phyloP scores from a whole-genome alignment of 2,888 invertebrate species.

The Eilema depressum region DNA sequence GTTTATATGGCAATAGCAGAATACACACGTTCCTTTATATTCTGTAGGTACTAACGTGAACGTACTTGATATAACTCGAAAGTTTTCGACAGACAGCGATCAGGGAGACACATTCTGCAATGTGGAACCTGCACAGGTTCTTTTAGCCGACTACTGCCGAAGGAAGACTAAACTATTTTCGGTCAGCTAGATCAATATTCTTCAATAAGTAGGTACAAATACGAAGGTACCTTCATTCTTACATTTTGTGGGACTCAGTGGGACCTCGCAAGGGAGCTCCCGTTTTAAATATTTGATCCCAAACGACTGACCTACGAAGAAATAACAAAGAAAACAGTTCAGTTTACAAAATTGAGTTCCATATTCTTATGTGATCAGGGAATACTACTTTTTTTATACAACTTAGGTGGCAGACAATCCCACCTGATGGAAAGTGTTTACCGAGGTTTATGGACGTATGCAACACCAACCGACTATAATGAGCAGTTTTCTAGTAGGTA shows the following conservation, averaged over 20 bases:
- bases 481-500: too few species aligned
- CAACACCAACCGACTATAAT: too few species aligned
- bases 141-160: too few species aligned
- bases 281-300: slow-evolving; percentile 40
- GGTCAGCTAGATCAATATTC: neutral
- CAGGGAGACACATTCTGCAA: neutral
- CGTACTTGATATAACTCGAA: slow-evolving; percentile 13
- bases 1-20: slow-evolving; percentile 19
- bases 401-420: too few species aligned
- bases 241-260: slow-evolving; percentile 2
- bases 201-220: slow-evolving; percentile 8
- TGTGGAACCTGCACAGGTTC: neutral
- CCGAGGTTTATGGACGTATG: too few species aligned
- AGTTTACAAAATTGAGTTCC: slow-evolving; percentile 28
- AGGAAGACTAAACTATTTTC: too few species aligned
- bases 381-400: neutral
- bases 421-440: too few species aligned
- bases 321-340: slow-evolving; percentile 32
- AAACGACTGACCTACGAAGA: slow-evolving; percentile 19
- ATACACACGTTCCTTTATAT: slow-evolving; percentile 24
- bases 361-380: slow-evolving; percentile 9
- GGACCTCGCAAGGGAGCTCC: neutral
- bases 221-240: slow-evolving; percentile 5
- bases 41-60: slow-evolving; percentile 29
- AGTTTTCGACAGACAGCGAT: neutral